Percentiles rank a stretch among this genome's conserved stretches.
Conservation (phyloP, 2,888 invertebrate genomes). For the Corythucha ciliata region DNA sequence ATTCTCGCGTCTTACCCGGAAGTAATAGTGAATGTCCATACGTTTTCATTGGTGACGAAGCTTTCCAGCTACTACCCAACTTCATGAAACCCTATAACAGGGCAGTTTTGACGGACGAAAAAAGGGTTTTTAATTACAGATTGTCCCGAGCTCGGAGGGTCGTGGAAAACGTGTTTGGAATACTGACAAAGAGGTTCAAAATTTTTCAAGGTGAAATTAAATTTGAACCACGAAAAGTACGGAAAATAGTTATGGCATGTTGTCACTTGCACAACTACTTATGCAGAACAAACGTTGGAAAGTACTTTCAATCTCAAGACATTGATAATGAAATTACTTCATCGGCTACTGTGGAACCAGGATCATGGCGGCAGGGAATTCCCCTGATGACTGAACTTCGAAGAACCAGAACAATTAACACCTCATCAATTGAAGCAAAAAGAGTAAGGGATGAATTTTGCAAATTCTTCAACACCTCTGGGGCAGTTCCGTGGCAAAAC, state of each 20-base stretch:
- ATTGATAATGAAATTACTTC: constrained; percentile 2
- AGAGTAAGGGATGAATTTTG: no score
- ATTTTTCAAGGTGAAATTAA: constrained; percentile 2
- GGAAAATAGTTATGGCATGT: background rate
- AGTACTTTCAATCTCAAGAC: constrained; percentile 15
- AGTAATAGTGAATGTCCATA: constrained; percentile 10
- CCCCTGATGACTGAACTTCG: constrained; percentile 9
- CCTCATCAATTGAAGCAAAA: no score
- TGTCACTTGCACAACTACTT: background rate
- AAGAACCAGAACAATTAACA: constrained; percentile 17
- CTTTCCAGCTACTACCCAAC: constrained; percentile 1
- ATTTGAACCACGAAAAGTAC: background rate
- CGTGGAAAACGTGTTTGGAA: constrained; percentile 17
- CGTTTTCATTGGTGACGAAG: constrained; percentile 8
- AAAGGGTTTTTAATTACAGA: constrained; percentile 12
- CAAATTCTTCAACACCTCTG: no score
- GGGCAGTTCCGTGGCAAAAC: no score
- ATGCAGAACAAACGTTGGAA: background rate
- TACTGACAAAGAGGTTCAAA: background rate
- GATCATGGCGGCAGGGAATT: constrained; percentile 13
- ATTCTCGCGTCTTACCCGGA: constrained; percentile 9
- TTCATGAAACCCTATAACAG: constrained; percentile 10
- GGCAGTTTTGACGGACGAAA: background rate
- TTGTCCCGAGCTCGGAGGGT: constrained; percentile 13
- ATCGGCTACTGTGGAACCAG: constrained; percentile 13